Evolutionary conservation across 2,797 vertebrate species (phyloP), one percentile per base, ranked within the genome.

Genomic region (Cirrhinus molitorella): DNA sequence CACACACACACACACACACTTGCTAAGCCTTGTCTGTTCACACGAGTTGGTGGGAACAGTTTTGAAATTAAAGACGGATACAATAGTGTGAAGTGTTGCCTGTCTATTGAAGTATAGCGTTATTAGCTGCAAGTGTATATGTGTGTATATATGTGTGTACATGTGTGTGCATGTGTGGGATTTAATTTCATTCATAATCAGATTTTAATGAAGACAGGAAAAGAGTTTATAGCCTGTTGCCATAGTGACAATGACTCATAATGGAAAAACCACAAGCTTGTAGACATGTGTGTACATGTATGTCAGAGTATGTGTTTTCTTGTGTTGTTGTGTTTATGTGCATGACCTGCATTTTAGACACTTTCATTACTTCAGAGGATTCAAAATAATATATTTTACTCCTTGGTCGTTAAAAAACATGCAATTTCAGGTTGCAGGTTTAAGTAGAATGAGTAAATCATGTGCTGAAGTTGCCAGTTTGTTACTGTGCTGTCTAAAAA

Each of bases 21-120:
- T 72, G 71, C 84, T 87, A 83, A 88, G 84, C 75, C 66, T 68
- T 87, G 88, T 88, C 86, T 87, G 88, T 88, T 88, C 88, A 88
- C 88, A 88, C 76, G 88, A 87, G 88, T 84, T 95, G 92, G 95
- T 96, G 96, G 95, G 96, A 96, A 96, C 94, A 91, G 71, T 89
- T 91, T 94, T 94, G 93, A 93, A 92, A 92, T 94, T 90, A 87
- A 88, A 88, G 88, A 85, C 23, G 78, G 81, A 80, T 82, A 83
- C 74, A 83, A 78, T 61, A 73, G 34, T 61, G 57, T 85, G 71
- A 86, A 84, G 86, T 86, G 85, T 73, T 80, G 83, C 80, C 84
- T 68, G 51, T 67, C 68, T 68, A 61, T 80, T 75, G 43, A 80
- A 86, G 76, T 80, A 79, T 79, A 53, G 75, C 70, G 59, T 85